Evolutionary conservation across 2,113 vertebrate genomes (phyloP).

Genomic region (Terrapene triunguis): DNA sequence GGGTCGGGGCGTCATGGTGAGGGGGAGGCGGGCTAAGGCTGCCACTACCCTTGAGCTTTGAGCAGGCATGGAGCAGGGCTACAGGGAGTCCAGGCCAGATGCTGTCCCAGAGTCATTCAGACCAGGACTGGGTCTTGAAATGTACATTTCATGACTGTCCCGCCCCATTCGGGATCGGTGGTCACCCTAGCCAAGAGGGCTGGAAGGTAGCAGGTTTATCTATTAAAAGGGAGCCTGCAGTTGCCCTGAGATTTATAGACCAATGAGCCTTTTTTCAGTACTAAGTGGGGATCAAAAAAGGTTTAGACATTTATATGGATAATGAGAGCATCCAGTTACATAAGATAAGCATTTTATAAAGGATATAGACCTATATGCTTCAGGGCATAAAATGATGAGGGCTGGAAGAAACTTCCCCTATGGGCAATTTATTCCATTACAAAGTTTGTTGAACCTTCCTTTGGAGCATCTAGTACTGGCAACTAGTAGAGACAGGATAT

Average conservation of each 20-base stretch:
- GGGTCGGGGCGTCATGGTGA: too few species aligned
- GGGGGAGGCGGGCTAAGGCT: too few species aligned
- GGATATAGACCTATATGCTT: not conserved
- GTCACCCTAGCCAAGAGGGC: not conserved
- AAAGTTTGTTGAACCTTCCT: not conserved
- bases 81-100: too few species aligned
- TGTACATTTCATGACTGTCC: too few species aligned
- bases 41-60: too few species aligned
- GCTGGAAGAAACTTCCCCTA: not conserved
- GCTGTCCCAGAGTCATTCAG: too few species aligned
- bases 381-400: not conserved
- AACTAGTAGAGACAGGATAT: not conserved
- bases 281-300: not conserved
- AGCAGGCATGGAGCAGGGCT: too few species aligned
- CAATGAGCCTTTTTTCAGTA: not conserved
- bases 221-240: not conserved
- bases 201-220: not conserved
- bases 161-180: too few species aligned
- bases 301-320: not conserved
- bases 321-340: not conserved
- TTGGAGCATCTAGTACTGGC: not conserved
- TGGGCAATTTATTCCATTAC: not conserved
- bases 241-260: not conserved
- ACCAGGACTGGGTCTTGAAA: too few species aligned
- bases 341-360: not conserved